Percentiles rank a stretch among this genome's conserved stretches.
Evolutionary conservation across 92 coral and sea anemone genomes (phyloP).

Genomic region (Ricordea florida): DNA sequence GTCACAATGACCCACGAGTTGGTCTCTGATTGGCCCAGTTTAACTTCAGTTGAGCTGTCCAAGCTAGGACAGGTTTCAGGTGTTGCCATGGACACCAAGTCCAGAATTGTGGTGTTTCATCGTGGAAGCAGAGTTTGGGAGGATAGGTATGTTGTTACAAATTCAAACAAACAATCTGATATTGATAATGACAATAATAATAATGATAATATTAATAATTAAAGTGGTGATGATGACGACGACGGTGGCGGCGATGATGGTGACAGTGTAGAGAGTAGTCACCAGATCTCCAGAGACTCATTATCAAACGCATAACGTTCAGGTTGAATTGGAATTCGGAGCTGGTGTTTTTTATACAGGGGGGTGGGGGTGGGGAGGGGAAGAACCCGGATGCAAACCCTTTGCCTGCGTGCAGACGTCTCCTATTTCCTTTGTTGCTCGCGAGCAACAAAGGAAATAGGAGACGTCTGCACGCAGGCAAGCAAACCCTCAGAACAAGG

Average conservation of each 20-base stretch:
- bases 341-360: too few relatives aligned
- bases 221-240: neutral
- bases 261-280: neutral
- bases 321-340: too few relatives aligned
- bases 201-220: neutral
- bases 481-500: too few relatives aligned
- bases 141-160: constrained; percentile 50
- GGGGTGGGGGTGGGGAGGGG: too few relatives aligned
- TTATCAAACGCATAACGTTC: too few relatives aligned
- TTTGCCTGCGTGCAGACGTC: too few relatives aligned
- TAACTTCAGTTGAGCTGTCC: constrained; percentile 11
- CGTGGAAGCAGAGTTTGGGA: constrained; percentile 87
- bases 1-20: too few relatives aligned
- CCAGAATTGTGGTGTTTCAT: constrained; percentile 82
- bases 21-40: constrained; percentile 86
- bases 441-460: too few relatives aligned
- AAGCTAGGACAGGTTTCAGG: constrained; percentile 92
- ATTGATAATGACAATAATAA: neutral
- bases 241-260: neutral
- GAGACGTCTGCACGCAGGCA: too few relatives aligned
- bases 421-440: too few relatives aligned
- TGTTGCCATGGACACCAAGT: constrained; percentile 74
- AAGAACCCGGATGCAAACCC: too few relatives aligned
- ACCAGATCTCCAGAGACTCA: too few relatives aligned
- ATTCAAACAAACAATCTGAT: neutral